Base-by-base conservation (phyloP, 2,797 vertebrate genomes). In the Anas acuta region DNA sequence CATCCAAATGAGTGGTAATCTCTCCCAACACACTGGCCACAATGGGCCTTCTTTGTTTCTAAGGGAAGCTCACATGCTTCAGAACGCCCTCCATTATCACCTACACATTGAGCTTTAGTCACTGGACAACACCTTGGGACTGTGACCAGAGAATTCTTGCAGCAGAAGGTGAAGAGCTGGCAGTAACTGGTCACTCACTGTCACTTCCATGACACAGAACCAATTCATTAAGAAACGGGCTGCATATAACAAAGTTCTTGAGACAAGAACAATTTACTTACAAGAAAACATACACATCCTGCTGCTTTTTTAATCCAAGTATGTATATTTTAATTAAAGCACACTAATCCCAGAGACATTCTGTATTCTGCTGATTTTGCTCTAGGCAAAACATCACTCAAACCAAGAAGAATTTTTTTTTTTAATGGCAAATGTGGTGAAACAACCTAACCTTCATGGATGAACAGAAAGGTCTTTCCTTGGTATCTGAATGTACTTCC, bases 71-170 rank as follows among this genome's bases (percentile, higher is more conserved):
- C 13, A 60, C 0, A 0, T 28, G 51, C 60, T 88, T 23, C 28
- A 62, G 70, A n/a, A 13, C 14, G 11, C 21, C 11, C 16, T 41
- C 9, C 22, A 14, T 0, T 0, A 23, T 30, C 45, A 2, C 49
- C 47, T 23, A 53, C 1, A 11, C 28, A 19, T 2, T 58, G 60
- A 89, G 35, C n/a, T 60, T 85, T 23, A 41, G 30, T n/a, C 17
- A 20, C 28, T 41, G 26, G 45, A 17, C 30, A 61, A 19, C 43
- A 12, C 7, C 0, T 0, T 13, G 51, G 51, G 12, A 30, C 23
- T 37, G 70, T 25, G 35, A 65, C 28, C 45, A 70, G 18, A 28
- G 11, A 45, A 30, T 79, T 41, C 3, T 26, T 39, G 33, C 19
- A 76, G 32, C 12, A 82, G 51, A 28, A 67, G 8, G 17, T 54